A percentile compares a stretch with the other conserved stretches of the same genome.
These are phyloP conservation scores for Heteromormyrus szaboi DNA, from an alignment of 2,797 vertebrate species.

Conservation along the genomic window DNA sequence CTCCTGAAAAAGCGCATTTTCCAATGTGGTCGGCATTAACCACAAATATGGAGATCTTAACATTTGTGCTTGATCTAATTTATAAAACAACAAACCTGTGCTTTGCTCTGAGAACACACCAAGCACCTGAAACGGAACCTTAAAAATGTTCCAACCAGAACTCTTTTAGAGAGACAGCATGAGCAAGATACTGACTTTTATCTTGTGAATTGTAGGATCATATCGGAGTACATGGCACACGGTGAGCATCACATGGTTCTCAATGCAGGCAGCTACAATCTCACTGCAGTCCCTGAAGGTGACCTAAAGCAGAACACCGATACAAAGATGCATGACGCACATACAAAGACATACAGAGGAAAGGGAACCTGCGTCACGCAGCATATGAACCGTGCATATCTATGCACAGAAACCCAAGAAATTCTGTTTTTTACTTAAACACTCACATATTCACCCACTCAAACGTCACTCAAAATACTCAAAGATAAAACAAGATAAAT, in stretches of 20 bases:
- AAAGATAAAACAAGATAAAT: not conserved
- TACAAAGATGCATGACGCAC: not conserved
- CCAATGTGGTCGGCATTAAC: not conserved
- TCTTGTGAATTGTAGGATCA: slow-evolving; percentile 61
- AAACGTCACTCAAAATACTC: not conserved
- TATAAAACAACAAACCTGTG: not conserved
- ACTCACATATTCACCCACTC: not conserved
- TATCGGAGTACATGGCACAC: slow-evolving; percentile 75
- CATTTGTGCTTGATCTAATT: not conserved
- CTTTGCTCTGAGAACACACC: not conserved
- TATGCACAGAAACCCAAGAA: not conserved
- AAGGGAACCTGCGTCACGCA: not conserved
- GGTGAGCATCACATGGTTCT: slow-evolving; percentile 61
- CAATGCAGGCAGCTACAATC: slow-evolving; percentile 60
- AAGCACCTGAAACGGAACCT: not conserved
- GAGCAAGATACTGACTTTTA: slow-evolving; percentile 54
- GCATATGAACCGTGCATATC: not conserved
- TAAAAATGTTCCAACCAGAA: not conserved
- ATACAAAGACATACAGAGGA: not conserved
- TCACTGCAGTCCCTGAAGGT: slow-evolving; percentile 63
- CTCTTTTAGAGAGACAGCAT: not conserved
- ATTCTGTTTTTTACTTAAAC: not conserved
- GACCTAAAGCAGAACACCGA: slow-evolving; percentile 41
- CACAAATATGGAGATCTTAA: not conserved
- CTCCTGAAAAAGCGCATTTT: slow-evolving; percentile 46